Conservation (phyloP, 2,797 vertebrate species). For the Cuculus canorus region DNA sequence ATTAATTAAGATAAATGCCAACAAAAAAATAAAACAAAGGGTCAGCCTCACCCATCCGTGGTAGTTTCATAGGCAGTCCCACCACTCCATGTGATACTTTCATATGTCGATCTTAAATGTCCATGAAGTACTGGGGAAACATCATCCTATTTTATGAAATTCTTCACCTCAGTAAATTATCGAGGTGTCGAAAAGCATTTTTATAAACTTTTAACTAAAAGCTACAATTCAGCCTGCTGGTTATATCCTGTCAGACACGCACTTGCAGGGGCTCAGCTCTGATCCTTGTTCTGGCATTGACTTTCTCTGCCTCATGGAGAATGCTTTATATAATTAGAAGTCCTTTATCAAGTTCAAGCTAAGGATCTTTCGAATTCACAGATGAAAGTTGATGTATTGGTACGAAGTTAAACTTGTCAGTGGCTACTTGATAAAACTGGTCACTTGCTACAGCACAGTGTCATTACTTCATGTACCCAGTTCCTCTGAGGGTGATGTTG, state of each 20-base stretch:
- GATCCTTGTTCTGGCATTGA: background rate
- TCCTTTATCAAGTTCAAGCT: background rate
- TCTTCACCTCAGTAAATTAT: background rate
- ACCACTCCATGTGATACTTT: rapidly evolving
- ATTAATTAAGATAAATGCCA: background rate
- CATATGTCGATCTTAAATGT: background rate
- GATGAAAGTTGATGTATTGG: background rate
- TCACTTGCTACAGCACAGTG: background rate
- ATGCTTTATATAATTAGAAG: background rate
- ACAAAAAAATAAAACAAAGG: background rate
- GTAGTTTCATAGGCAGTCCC: background rate
- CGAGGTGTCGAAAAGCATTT: background rate
- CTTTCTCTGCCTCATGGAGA: background rate
- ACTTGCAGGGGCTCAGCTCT: background rate
- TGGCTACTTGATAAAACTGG: background rate
- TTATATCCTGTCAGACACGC: background rate
- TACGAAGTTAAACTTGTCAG: background rate
- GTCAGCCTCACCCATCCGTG: background rate
- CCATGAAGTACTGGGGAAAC: background rate
- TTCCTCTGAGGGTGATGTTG: background rate
- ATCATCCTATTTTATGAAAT: background rate
- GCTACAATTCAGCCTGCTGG: background rate
- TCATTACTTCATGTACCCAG: background rate
- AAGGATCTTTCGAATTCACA: background rate
- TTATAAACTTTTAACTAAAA: background rate